Evolutionary conservation across 2,113 vertebrate species (phyloP).

Genomic region (Rallus limicola): DNA sequence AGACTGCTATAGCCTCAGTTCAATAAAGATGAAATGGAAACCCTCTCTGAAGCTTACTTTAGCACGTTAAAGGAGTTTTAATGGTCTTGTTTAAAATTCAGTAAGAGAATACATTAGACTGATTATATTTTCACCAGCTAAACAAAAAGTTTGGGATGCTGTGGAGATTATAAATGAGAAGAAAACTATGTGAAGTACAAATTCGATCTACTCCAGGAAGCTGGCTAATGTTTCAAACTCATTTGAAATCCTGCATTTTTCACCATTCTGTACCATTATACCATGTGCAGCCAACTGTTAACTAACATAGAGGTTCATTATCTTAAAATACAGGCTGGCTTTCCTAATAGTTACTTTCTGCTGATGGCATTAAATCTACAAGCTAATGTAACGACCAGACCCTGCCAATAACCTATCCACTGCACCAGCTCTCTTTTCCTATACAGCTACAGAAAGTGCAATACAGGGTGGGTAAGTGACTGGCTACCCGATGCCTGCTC

Average conservation of each 20-base stretch:
- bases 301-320: neutral
- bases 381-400: neutral
- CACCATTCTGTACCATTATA: neutral
- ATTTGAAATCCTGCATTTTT: neutral
- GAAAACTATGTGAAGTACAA: neutral
- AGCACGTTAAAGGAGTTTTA: conserved; percentile 83
- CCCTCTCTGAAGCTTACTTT: conserved; percentile 81
- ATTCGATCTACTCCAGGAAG: neutral
- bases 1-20: conserved; percentile 70
- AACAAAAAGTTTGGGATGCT: conserved; percentile 72
- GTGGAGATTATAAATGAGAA: conserved; percentile 53
- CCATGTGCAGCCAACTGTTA: neutral
- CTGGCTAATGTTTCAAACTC: neutral
- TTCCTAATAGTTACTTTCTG: neutral
- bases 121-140: conserved; percentile 76
- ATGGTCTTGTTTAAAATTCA: conserved; percentile 86
- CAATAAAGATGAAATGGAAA: conserved; percentile 86
- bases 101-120: conserved; percentile 79
- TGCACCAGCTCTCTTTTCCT: neutral
- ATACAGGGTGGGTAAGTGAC: neutral
- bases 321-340: neutral
- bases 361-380: neutral
- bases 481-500: neutral
- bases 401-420: neutral
- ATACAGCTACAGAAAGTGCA: neutral